A percentile compares a stretch with the other conserved stretches of the same genome.
These are phyloP conservation scores for Drosophila lacertosa DNA, from an alignment of 1,140 invertebrate genomes.

Conservation along the genomic window DNA sequence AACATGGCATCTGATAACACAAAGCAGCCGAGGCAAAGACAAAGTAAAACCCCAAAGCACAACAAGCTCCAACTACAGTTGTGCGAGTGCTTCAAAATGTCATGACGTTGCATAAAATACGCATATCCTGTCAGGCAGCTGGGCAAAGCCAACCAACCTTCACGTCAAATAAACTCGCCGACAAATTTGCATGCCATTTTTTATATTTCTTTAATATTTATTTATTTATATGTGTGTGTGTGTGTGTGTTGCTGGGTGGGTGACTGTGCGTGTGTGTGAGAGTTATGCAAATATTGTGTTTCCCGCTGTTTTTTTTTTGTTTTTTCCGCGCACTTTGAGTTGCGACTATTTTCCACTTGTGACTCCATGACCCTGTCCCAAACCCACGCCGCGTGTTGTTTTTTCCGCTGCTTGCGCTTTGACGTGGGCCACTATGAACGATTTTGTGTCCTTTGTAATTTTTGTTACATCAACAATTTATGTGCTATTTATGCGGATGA, in stretches of 20 bases:
- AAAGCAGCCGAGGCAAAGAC: slow-evolving; percentile 6
- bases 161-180: slow-evolving; percentile 33
- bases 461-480: slow-evolving; percentile 40
- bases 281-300: slow-evolving; percentile 71
- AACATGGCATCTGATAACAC: slow-evolving; percentile 36
- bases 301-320: slow-evolving; percentile 7
- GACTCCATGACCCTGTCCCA: slow-evolving; percentile 8
- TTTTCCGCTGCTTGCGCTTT: slow-evolving; percentile 26
- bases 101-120: slow-evolving; percentile 62
- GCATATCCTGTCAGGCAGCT: slow-evolving; percentile 27
- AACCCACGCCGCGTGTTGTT: slow-evolving; percentile 1
- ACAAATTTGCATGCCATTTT: slow-evolving; percentile 64
- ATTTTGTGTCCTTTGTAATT: slow-evolving; percentile 33
- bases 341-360: slow-evolving; percentile 55
- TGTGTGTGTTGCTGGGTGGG: not conserved
- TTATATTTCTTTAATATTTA: slow-evolving; percentile 63
- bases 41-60: slow-evolving; percentile 29
- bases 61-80: slow-evolving; percentile 12
- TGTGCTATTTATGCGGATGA: slow-evolving; percentile 70
- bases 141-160: not conserved
- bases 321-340: slow-evolving; percentile 29
- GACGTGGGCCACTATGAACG: slow-evolving; percentile 35
- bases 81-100: slow-evolving; percentile 34
- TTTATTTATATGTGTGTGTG: slow-evolving; percentile 21
- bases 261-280: slow-evolving; percentile 22